phyloP scores from a whole-genome alignment of 2,113 vertebrate genomes.

The Microcebus ravelobensis region DNA sequence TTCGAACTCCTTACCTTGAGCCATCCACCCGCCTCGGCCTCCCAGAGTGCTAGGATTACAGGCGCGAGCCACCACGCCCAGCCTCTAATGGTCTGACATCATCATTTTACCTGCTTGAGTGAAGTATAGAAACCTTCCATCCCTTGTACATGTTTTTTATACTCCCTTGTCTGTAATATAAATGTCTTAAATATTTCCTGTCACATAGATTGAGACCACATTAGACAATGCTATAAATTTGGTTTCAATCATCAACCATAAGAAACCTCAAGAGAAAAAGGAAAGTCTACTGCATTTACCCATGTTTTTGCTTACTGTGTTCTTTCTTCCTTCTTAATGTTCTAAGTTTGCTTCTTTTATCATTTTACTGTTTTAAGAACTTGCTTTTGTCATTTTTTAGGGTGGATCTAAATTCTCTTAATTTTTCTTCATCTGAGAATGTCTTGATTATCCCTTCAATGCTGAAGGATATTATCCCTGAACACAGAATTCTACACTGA shows the following conservation, averaged over 20 bases:
- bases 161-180: neutral
- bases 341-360: neutral
- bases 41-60: too few species aligned
- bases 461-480: neutral
- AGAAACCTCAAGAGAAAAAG: constrained; percentile 11
- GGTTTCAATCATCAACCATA: neutral
- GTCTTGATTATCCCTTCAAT: neutral
- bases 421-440: neutral
- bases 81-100: neutral
- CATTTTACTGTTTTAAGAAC: constrained; percentile 24
- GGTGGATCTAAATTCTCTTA: neutral
- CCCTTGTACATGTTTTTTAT: neutral
- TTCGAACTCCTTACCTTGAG: too few species aligned
- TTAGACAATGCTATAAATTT: constrained; percentile 29
- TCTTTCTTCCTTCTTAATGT: neutral
- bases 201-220: neutral
- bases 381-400: constrained; percentile 9
- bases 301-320: neutral
- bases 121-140: neutral
- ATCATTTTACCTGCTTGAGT: neutral
- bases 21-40: too few species aligned
- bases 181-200: constrained; percentile 6
- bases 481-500: neutral
- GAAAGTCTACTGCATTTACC: constrained; percentile 12
- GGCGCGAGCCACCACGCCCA: too few species aligned